Conservation (phyloP, 2,888 invertebrate species). For the Orthosia cruda region DNA sequence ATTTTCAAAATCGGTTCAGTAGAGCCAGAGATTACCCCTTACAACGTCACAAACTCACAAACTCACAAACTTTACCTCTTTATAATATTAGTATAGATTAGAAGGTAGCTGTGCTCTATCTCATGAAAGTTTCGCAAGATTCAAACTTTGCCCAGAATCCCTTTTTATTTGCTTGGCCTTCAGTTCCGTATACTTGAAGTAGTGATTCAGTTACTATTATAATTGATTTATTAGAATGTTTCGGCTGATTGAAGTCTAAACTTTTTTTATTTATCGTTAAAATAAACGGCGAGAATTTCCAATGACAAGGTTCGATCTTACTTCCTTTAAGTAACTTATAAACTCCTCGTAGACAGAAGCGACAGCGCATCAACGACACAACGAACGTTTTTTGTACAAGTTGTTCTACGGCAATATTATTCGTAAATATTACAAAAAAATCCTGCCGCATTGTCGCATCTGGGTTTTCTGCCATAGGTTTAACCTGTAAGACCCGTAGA, state of each 20-base stretch:
- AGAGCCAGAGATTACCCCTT: too few relatives aligned
- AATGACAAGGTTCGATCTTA: neutral
- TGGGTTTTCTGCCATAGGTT: too few relatives aligned
- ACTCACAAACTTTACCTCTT: too few relatives aligned
- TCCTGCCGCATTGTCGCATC: too few relatives aligned
- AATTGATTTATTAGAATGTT: neutral
- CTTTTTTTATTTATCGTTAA: neutral
- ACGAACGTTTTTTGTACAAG: too few relatives aligned
- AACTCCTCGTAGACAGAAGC: too few relatives aligned
- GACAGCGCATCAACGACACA: too few relatives aligned
- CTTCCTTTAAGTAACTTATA: neutral
- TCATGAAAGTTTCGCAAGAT: neutral
- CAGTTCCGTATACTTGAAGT: neutral
- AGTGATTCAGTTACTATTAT: neutral
- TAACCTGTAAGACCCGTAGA: too few relatives aligned
- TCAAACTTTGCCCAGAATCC: neutral
- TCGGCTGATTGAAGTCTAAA: neutral
- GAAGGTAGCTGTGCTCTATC: neutral
- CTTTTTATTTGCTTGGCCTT: neutral
- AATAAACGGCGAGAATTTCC: neutral
- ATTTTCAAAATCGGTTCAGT: too few relatives aligned
- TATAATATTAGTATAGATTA: too few relatives aligned
- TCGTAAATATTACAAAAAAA: too few relatives aligned
- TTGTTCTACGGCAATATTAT: neutral
- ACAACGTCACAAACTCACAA: too few relatives aligned